Percentiles rank a stretch among this genome's conserved stretches.
These are phyloP conservation scores for Leucania comma DNA, from an alignment of 2,888 invertebrate species.

Conservation along the genomic window DNA sequence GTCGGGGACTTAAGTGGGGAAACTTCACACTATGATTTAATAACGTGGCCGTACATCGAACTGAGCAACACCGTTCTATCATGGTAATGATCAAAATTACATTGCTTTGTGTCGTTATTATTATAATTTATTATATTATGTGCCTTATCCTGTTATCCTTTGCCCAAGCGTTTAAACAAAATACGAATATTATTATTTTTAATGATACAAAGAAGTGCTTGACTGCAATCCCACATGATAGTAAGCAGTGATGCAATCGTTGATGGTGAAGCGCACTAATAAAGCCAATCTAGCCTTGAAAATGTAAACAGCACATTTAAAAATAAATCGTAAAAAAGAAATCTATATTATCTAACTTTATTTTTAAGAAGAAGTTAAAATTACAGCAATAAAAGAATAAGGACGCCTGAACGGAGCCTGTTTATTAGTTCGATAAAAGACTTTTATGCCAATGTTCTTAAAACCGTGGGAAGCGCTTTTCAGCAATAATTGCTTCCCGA, in stretches of 20 bases:
- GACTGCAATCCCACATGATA: too few species aligned
- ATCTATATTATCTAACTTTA: not conserved
- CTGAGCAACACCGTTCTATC: constrained; percentile 37
- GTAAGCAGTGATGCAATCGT: too few species aligned
- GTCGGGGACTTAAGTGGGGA: constrained; percentile 71
- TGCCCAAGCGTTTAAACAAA: not conserved
- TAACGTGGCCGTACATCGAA: constrained; percentile 60
- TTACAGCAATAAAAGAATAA: not conserved
- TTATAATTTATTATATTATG: not conserved
- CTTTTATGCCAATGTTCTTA: constrained; percentile 8
- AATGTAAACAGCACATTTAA: too few species aligned
- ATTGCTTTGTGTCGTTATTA: constrained; percentile 17
- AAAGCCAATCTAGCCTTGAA: too few species aligned
- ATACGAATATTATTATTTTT: too few species aligned
- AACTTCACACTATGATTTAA: constrained; percentile 78
- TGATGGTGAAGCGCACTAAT: too few species aligned
- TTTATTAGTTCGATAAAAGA: constrained; percentile 6
- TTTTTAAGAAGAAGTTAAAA: not conserved
- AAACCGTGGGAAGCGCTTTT: constrained; percentile 29
- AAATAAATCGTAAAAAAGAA: not conserved
- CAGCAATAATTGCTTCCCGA: constrained; percentile 34
- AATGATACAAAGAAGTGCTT: too few species aligned
- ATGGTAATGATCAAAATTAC: constrained; percentile 55
- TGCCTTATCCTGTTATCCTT: not conserved
- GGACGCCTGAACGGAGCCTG: not conserved